Base-by-base conservation (phyloP, 2,797 vertebrate genomes). In the Chiroxiphia lanceolata region DNA sequence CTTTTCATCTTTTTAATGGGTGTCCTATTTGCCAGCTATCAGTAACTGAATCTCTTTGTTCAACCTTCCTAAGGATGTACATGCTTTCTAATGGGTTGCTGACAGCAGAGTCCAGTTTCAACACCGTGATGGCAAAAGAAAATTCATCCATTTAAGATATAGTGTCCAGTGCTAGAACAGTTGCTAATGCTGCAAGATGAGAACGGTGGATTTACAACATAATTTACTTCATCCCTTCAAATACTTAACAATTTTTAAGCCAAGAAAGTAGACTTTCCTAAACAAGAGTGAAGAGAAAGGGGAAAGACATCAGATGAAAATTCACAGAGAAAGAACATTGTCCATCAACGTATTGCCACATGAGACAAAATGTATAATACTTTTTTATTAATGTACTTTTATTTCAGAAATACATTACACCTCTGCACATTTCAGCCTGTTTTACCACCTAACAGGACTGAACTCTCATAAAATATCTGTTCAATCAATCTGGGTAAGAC, bases 31-130 rank as follows among this genome's bases (percentile, higher is more conserved):
- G 47, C 74, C 33, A 64, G 68, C 47, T 89, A 42, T 91, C 64
- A 50, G 78, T 33, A 65, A 40, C 29, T 92, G 61, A 65, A 79
- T 94, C 79, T 96, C 61, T 89, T 94, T 86, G 54, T 76, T 72
- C 63, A 84, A 63, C 67, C 21, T 84, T 76, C 50, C 6, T 63
- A 45, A 56, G 42, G 27, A 29, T 38, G n/a, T 54, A 27, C 27
- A 4, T 80, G 47, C 20, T 75, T 70, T 94, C 51, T 89, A 7
- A 48, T 60, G 82, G 47, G 21, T 47, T 72, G 57, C 51, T 93
- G 91, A 54, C 54, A 74, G 59, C 22, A 70, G 36, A 88, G 56
- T 15, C 51, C 59, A 34, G 57, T 86, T 95, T 83, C 57, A 80
- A n/a, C 21, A 22, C 72, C 74, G 9, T 7, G 7, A 74, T 34